Base-by-base conservation (phyloP, 2,113 vertebrate species). In the Strix uralensis region DNA sequence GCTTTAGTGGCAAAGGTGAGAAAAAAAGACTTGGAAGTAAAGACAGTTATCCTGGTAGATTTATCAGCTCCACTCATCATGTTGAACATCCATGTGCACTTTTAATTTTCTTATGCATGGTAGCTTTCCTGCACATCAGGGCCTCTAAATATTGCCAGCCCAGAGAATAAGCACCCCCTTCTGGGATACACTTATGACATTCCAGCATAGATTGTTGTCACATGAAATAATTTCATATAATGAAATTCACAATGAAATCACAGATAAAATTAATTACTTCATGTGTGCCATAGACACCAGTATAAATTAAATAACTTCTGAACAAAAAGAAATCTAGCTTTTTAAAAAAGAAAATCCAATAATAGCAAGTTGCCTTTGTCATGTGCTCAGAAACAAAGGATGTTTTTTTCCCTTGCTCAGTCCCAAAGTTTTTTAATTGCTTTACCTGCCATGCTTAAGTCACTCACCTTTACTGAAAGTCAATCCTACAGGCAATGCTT, bases 221-320 rank as follows among this genome's bases (percentile, higher is more conserved):
- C 59, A 36, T 36, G 51, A 89, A 95, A 95, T 90, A 72, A 93
- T 86, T 95, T 92, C 67, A 92, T 94, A 84, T 73, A 54, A 66
- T 94, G 36, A 92, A 92, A 96, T 97, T 90, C 83, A 66, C 44
- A 81, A 40, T 72, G 69, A 96, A 94, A 95, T 82, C 81, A 78
- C 70, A 86, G 59, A 44, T 92, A 10, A 96, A 95, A 96, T 81
- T 79, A 91, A 90, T 82, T 93, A 74, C 26, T 90, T 91, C 30
- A 49, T 46, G 22, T 58, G 21, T 75, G 47, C 34, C 16, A 6
- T 38, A 81, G 55, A 44, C 67, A 88, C 18, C 44, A 62, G 27
- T 91, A 29, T 81, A 93, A 94, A 81, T 79, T 62, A 81, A 80
- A 69, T 75, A 82, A 44, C 29, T 80, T 77, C 49, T 40, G 40